A percentile compares a stretch with the other conserved stretches of the same genome.
Evolutionary conservation across 2,888 invertebrate genomes (phyloP).

Genomic region (Salpingus planirostris): DNA sequence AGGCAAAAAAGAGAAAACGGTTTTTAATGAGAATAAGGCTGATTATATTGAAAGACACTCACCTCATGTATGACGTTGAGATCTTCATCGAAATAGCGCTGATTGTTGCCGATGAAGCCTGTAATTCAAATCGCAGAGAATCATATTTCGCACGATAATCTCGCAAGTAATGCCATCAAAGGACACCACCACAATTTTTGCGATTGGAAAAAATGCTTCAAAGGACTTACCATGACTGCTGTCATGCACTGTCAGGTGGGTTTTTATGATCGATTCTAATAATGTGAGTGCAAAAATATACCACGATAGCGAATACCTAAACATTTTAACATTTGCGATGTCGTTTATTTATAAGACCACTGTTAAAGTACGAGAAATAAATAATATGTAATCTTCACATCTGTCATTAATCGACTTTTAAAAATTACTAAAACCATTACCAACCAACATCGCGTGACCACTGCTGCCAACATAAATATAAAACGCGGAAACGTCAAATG

Average conservation of each 20-base stretch:
- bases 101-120: constrained; percentile 65
- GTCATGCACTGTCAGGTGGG: constrained; percentile 62
- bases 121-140: constrained; percentile 38
- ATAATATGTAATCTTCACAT: constrained; percentile 13
- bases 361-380: constrained; percentile 14
- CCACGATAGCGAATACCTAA: constrained; percentile 47
- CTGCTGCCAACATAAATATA: constrained; percentile 1
- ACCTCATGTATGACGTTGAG: constrained; percentile 50
- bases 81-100: constrained; percentile 59
- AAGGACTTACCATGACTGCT: constrained; percentile 60
- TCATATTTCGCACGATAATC: too few species aligned
- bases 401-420: constrained; percentile 22
- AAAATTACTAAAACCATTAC: constrained; percentile 8
- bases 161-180: constrained; percentile 17
- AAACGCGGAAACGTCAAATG: too few species aligned
- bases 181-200: constrained; percentile 10
- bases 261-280: constrained; percentile 58
- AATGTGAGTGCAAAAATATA: constrained; percentile 59
- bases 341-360: constrained; percentile 24
- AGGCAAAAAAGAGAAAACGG: too few species aligned
- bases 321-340: constrained; percentile 39
- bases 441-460: too few species aligned
- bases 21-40: too few species aligned
- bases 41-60: too few species aligned
- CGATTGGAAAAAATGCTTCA: constrained; percentile 8